These are phyloP conservation scores for Dendrolimus kikuchii DNA, from an alignment of 1,140 invertebrate species.

Conservation along the genomic window DNA sequence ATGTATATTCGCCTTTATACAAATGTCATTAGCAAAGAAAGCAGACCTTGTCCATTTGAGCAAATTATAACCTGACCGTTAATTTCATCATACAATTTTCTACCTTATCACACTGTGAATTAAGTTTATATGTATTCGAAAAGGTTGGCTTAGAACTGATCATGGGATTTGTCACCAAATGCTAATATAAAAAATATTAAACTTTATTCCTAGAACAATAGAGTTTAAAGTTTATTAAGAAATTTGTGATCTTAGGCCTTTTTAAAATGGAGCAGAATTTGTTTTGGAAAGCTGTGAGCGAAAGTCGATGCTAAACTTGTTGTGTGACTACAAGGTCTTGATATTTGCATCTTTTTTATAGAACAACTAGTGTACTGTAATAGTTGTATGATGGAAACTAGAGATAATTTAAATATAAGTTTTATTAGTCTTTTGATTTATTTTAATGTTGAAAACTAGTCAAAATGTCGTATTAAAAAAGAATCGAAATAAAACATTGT, in stretches of 20 bases:
- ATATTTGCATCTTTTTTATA: conserved; percentile 19
- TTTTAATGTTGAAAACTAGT: too few species aligned
- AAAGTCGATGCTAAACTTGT: conserved; percentile 38
- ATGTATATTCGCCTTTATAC: conserved; percentile 15
- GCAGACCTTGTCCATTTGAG: conserved; percentile 20
- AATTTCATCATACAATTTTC: conserved; percentile 13
- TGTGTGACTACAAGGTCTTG: conserved; percentile 31
- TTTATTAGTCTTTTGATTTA: too few species aligned
- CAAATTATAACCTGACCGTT: conserved; percentile 18
- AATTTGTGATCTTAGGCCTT: neutral
- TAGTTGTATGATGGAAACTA: neutral
- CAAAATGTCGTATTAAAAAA: too few species aligned
- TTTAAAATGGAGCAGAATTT: conserved; percentile 6
- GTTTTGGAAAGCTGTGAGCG: conserved; percentile 57
- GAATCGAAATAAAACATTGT: too few species aligned
- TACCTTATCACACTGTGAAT: conserved; percentile 9
- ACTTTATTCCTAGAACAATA: neutral
- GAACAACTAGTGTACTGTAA: neutral
- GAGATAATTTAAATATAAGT: too few species aligned
- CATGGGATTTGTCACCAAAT: conserved; percentile 13
- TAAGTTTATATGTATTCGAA: neutral
- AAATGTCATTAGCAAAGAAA: conserved; percentile 36
- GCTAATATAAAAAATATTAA: conserved; percentile 7
- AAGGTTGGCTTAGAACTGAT: conserved; percentile 7
- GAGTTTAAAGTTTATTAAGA: conserved; percentile 13